Percentiles rank a stretch among this genome's conserved stretches.
Evolutionary conservation across 2,888 invertebrate genomes (phyloP).

Genomic region (Ellobium chinense): DNA sequence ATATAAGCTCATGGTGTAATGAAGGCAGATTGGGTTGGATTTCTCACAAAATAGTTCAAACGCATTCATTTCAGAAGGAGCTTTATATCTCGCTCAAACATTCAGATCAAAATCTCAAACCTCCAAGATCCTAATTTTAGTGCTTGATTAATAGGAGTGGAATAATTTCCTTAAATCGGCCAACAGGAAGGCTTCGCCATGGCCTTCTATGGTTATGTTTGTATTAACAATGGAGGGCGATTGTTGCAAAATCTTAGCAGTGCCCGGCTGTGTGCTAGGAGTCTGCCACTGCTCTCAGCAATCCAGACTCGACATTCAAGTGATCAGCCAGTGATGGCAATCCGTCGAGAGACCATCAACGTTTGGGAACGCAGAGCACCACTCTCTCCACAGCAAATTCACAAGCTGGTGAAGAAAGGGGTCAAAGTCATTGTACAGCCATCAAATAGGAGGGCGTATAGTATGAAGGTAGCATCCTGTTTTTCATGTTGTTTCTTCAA

Average conservation of each 20-base stretch:
- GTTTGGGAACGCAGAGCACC: constrained; percentile 90
- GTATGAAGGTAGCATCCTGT: constrained; percentile 98
- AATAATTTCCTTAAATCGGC: too few species aligned
- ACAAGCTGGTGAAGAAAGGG: constrained; percentile 91
- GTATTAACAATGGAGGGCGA: not conserved
- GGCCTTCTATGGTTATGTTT: not conserved
- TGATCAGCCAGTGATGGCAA: constrained; percentile 61
- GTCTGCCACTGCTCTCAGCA: constrained; percentile 14
- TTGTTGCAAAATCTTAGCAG: not conserved
- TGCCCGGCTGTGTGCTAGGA: not conserved
- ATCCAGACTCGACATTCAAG: constrained; percentile 26
- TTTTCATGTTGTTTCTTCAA: too few species aligned
- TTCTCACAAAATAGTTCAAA: too few species aligned
- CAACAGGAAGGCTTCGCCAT: too few species aligned
- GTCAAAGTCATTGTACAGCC: constrained; percentile 97
- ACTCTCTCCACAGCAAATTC: constrained; percentile 94
- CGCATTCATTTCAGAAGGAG: too few species aligned
- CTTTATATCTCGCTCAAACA: too few species aligned
- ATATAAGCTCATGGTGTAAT: too few species aligned
- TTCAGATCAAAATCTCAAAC: too few species aligned
- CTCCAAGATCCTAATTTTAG: too few species aligned
- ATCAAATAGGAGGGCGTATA: constrained; percentile 97
- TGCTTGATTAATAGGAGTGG: too few species aligned
- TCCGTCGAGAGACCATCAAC: constrained; percentile 81
- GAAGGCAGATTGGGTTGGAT: too few species aligned